These are phyloP conservation scores for Pterobdella sp. DNA, from an alignment of 2,888 invertebrate species.

Conservation along the genomic window DNA sequence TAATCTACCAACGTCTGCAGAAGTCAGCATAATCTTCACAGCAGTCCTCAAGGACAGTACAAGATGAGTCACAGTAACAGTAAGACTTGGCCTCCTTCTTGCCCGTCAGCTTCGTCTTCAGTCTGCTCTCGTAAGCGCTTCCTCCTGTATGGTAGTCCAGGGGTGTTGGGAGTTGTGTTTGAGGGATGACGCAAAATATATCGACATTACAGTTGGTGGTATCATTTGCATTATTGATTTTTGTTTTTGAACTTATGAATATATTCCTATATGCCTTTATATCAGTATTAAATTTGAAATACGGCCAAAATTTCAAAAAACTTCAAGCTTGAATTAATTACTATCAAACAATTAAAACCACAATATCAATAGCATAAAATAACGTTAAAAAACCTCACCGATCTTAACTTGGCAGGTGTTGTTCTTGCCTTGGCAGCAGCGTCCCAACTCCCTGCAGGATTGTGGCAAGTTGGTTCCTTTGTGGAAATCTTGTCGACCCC, in stretches of 20 bases:
- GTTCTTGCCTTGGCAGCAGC: constrained; percentile 33
- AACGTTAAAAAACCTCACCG: background rate
- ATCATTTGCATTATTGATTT: too few species aligned
- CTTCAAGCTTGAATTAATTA: too few species aligned
- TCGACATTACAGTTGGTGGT: too few species aligned
- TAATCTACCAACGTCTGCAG: constrained; percentile 15
- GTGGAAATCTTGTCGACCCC: background rate
- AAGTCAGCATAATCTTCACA: constrained; percentile 27
- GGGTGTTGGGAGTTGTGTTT: too few species aligned
- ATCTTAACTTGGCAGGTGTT: constrained; percentile 32
- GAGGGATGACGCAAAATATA: too few species aligned
- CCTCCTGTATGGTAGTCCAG: too few species aligned
- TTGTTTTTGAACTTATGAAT: too few species aligned
- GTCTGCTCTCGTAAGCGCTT: background rate
- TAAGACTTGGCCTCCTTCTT: constrained; percentile 19
- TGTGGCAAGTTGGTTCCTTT: background rate
- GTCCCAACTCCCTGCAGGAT: constrained; percentile 22
- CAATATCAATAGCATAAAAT: background rate
- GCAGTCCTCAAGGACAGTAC: constrained; percentile 32
- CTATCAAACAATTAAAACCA: background rate
- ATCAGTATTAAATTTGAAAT: too few species aligned
- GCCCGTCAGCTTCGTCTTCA: background rate
- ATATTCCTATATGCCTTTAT: too few species aligned
- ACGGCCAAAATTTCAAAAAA: too few species aligned
- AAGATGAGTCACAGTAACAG: constrained; percentile 34